A percentile compares a stretch with the other conserved stretches of the same genome.
Conservation (phyloP, 1,140 invertebrate genomes). For the Sesamia nonagrioides region DNA sequence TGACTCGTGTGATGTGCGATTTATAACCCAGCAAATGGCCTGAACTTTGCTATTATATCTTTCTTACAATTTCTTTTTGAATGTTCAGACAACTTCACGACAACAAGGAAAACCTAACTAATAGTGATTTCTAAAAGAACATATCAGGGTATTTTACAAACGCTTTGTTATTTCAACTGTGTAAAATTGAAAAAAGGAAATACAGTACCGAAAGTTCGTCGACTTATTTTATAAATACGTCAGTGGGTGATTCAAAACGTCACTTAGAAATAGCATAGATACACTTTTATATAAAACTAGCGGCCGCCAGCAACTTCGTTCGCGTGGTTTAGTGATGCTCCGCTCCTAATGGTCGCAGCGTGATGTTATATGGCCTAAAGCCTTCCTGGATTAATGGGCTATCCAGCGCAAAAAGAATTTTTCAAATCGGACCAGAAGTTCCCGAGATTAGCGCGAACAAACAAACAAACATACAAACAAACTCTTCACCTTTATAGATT, state of each 20-base stretch:
- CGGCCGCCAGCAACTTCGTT: too few relatives aligned
- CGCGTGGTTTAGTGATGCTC: too few relatives aligned
- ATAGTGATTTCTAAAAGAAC: neutral
- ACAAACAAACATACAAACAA: too few relatives aligned
- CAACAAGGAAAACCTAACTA: neutral
- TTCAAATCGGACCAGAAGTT: too few relatives aligned
- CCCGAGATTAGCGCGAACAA: too few relatives aligned
- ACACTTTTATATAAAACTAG: conserved; percentile 8
- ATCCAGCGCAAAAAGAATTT: too few relatives aligned
- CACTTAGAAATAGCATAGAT: neutral
- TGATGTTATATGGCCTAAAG: too few relatives aligned
- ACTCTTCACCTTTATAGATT: too few relatives aligned
- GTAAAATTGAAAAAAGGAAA: neutral
- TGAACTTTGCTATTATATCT: conserved; percentile 6
- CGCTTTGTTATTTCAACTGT: conserved; percentile 14
- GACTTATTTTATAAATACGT: neutral
- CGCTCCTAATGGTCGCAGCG: too few relatives aligned
- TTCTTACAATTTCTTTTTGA: conserved; percentile 19
- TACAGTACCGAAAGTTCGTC: neutral
- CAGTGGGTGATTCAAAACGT: neutral
- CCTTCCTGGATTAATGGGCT: too few relatives aligned
- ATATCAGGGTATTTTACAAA: neutral
- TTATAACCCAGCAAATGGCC: conserved; percentile 20
- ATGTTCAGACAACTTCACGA: neutral
- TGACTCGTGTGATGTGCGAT: conserved; percentile 14